Percentiles rank a stretch among this genome's conserved stretches.
Conservation (phyloP, 2,113 vertebrate genomes). For the Ailuropoda melanoleuca region DNA sequence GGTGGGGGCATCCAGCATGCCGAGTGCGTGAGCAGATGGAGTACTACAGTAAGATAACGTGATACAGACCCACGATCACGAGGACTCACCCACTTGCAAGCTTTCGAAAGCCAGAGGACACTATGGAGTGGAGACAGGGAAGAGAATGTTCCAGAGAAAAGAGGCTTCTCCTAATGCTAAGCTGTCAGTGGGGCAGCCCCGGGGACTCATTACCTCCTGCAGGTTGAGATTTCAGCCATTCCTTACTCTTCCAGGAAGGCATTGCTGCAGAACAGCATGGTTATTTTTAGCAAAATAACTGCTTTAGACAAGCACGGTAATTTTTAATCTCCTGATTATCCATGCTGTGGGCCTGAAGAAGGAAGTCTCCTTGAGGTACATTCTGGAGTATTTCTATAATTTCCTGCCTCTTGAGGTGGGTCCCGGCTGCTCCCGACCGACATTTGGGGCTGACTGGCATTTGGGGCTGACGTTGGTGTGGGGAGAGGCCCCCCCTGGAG, state of each 20-base stretch:
- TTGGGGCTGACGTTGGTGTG: not conserved
- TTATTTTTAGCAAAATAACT: not conserved
- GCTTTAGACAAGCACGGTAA: not conserved
- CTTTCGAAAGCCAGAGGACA: not conserved
- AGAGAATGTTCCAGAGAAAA: not conserved
- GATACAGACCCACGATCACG: no score
- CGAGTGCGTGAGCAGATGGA: not conserved
- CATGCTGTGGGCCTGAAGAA: not conserved
- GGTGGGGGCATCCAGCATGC: not conserved
- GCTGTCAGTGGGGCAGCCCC: not conserved
- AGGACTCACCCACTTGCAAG: not conserved
- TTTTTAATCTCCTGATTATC: not conserved
- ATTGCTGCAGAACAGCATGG: not conserved
- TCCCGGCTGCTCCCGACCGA: not conserved
- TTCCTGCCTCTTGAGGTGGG: not conserved
- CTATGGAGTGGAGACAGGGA: not conserved
- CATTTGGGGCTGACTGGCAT: not conserved
- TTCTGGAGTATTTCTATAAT: not conserved
- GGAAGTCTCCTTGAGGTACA: not conserved
- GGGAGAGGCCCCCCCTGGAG: not conserved
- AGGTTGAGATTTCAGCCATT: not conserved
- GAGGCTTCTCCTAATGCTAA: not conserved
- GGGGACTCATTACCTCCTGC: not conserved
- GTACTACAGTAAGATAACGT: not conserved
- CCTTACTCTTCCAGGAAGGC: not conserved